Conservation (phyloP, 2,888 invertebrate species). For the Orthonevra nobilis region DNA sequence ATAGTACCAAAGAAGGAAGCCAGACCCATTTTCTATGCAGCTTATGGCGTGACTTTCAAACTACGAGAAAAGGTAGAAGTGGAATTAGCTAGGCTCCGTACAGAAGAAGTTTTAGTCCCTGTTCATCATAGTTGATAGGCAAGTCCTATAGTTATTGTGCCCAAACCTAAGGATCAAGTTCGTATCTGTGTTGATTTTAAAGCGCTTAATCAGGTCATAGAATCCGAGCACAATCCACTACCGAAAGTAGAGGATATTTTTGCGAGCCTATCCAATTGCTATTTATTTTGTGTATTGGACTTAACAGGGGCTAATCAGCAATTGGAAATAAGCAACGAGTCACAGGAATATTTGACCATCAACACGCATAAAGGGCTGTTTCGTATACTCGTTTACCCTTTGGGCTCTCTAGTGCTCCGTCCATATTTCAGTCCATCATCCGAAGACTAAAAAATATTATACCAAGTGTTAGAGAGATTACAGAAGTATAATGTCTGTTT, state of each 20-base stretch:
- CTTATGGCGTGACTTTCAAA: slow-evolving; percentile 66
- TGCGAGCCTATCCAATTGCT: slow-evolving; percentile 57
- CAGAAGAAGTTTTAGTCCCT: no score
- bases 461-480: slow-evolving; percentile 35
- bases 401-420: slow-evolving; percentile 74
- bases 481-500: slow-evolving; percentile 46
- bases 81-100: no score
- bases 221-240: slow-evolving; percentile 71
- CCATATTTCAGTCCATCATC: slow-evolving; percentile 67
- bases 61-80: no score
- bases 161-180: slow-evolving; percentile 71
- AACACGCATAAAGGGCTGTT: slow-evolving; percentile 75
- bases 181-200: slow-evolving; percentile 68
- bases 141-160: slow-evolving; percentile 73
- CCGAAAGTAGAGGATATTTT: slow-evolving; percentile 55
- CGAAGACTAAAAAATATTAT: slow-evolving; percentile 44
- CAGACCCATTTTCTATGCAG: slow-evolving; percentile 57
- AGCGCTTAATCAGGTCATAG: slow-evolving; percentile 66
- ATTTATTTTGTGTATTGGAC: slow-evolving; percentile 71
- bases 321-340: slow-evolving; percentile 72
- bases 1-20: slow-evolving; percentile 2
- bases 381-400: slow-evolving; percentile 72
- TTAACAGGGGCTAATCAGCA: slow-evolving; percentile 74
- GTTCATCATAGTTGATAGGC: slow-evolving; percentile 71
- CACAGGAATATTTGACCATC: slow-evolving; percentile 73